Evolutionary conservation across 2,797 vertebrate species (phyloP).

Genomic region (Sebastes cheni): DNA sequence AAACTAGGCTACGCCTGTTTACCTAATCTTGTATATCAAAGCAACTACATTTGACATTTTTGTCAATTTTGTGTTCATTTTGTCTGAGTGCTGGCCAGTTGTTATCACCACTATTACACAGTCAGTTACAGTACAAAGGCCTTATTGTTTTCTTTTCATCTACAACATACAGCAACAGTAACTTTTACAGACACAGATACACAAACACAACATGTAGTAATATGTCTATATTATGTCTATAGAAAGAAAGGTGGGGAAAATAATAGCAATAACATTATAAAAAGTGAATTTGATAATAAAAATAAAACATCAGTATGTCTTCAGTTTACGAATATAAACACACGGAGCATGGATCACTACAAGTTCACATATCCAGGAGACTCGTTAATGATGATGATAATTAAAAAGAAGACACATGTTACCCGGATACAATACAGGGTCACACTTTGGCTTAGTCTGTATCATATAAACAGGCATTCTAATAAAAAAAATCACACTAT

Average conservation of each 20-base stretch:
- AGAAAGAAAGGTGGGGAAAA: neutral
- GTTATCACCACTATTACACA: neutral
- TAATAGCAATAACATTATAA: neutral
- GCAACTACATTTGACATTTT: neutral
- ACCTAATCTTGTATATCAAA: neutral
- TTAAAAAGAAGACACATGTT: neutral
- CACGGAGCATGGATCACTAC: neutral
- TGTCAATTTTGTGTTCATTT: neutral
- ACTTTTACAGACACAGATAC: too few species aligned
- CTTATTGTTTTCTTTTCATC: neutral
- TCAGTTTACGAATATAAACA: neutral
- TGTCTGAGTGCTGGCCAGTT: neutral
- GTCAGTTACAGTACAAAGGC: neutral
- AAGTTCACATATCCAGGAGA: neutral
- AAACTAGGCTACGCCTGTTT: neutral
- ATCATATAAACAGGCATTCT: neutral
- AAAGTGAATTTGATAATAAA: neutral
- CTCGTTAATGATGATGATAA: neutral
- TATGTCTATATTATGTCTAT: neutral
- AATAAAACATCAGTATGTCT: neutral
- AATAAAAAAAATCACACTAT: neutral
- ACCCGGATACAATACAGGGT: neutral
- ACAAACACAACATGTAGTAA: neutral
- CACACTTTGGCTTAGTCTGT: neutral
- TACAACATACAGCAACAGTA: neutral